Evolutionary conservation across 2,113 vertebrate genomes (phyloP).

Genomic region (Cettia cetti): DNA sequence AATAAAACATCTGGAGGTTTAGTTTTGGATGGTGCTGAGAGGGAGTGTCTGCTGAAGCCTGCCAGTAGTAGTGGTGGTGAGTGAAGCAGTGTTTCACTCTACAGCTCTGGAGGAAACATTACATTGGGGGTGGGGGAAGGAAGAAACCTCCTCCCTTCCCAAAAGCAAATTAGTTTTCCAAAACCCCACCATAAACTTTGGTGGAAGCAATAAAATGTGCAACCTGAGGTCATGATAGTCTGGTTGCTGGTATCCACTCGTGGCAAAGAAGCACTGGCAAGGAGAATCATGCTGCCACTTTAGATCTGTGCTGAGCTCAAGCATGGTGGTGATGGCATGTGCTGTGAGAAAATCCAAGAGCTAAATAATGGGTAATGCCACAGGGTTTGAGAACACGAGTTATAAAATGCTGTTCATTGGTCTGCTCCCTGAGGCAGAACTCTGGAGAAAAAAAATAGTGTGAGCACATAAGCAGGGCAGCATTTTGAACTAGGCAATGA

Average conservation of each 20-base stretch:
- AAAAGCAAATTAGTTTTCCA: background rate
- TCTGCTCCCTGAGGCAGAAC: background rate
- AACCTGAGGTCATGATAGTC: background rate
- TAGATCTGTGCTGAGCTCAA: background rate
- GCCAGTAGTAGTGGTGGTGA: background rate
- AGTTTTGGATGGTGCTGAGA: background rate
- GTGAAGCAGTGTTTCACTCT: background rate
- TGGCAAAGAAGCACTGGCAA: background rate
- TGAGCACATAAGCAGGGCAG: background rate
- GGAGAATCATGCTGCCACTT: background rate
- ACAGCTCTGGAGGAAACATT: background rate
- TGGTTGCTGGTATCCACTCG: background rate
- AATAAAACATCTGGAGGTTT: background rate
- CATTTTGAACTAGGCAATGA: background rate
- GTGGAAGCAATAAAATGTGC: background rate
- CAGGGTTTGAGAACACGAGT: background rate
- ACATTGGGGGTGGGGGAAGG: rapidly evolving
- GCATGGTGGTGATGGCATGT: background rate
- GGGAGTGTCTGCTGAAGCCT: background rate
- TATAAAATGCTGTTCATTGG: background rate
- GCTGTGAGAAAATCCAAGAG: background rate
- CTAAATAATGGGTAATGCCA: background rate
- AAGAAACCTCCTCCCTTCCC: background rate
- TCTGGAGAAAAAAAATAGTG: no score
- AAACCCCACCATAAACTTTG: background rate